Conservation (phyloP, 2,113 vertebrate species). For the Sminthopsis crassicaudata region DNA sequence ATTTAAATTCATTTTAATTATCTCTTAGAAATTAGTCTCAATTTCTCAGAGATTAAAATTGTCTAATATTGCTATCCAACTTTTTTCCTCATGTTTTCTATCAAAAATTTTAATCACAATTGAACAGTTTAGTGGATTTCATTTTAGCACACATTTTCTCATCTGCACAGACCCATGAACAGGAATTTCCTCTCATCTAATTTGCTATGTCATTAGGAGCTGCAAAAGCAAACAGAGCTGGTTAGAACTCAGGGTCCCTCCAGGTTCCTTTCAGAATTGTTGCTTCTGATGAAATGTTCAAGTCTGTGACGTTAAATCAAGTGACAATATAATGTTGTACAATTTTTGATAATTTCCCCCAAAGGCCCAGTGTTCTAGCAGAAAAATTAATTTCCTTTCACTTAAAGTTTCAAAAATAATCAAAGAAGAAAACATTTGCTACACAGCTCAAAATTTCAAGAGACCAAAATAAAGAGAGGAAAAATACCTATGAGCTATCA, state of each 20-base stretch:
- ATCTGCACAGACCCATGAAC: conserved; percentile 68
- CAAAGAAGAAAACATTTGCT: conserved; percentile 62
- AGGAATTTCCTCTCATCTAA: conserved; percentile 72
- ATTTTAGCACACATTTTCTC: conserved; percentile 73
- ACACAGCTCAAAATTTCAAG: conserved; percentile 21
- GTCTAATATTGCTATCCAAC: conserved; percentile 62
- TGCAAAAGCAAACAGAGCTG: conserved; percentile 71
- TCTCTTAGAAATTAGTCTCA: background rate
- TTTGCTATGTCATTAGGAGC: conserved; percentile 70
- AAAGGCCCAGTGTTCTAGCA: conserved; percentile 30
- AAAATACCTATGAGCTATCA: conserved; percentile 51
- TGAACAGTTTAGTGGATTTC: conserved; percentile 69
- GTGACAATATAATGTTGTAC: conserved; percentile 51
- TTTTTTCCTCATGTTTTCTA: conserved; percentile 62
- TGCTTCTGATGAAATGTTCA: conserved; percentile 62
- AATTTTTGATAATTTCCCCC: conserved; percentile 47
- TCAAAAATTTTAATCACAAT: conserved; percentile 76
- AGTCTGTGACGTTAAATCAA: conserved; percentile 72
- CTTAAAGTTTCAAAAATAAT: conserved; percentile 57
- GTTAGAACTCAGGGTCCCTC: conserved; percentile 70
- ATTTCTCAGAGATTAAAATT: background rate
- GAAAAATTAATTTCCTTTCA: conserved; percentile 75
- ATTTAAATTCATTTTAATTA: background rate
- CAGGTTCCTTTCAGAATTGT: conserved; percentile 73
- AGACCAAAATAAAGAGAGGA: conserved; percentile 35